Evolutionary conservation across 2,797 vertebrate genomes (phyloP), one percentile per base, ranked within the genome.

Genomic region (Danio tinwini): DNA sequence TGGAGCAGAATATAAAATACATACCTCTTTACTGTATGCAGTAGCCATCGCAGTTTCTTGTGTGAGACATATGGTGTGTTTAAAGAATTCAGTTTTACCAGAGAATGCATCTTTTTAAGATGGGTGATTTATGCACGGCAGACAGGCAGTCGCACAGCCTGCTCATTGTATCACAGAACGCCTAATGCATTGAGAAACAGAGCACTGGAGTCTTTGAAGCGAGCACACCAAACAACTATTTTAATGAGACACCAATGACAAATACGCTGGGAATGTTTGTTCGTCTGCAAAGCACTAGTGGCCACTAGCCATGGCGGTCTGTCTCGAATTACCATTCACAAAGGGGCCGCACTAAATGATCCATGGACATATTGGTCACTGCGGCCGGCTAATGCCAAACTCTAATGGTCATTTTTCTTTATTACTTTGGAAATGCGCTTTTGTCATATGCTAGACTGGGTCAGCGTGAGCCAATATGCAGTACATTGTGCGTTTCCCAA

Each of bases 191-290:
- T 19, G 45, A 50, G 16, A 47, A 74, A 62, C 44, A 74, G 49
- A 42, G 37, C 11, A 64, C 74, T 42, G 49, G 13, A 55, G 61
- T 42, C 76, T 71, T 62, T 78, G 45, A 78, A 70, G 49, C 49
- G 4, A 39, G 21, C 7, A 7, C 59, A 56, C 14, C 6, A 50
- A 73, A 78, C 65, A 50, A 39, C 50, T 64, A 4, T 73, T 80
- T 72, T 80, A 73, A 80, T 73, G 59, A 72, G 68, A 73, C 68
- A 63, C 69, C 69, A 55, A 64, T 78, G 76, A 79, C 50, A 79
- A 72, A 79, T 55, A 44, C 3, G 14, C 50, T 9, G 16, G 11
- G 56, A 71, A 62, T 53, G 56, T 71, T 78, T 62, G 56, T 42
- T 71, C 47, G 62, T 78, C 58, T 72, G 50, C 61, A 47, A 73